These are phyloP conservation scores for Trichosurus vulpecula DNA, from an alignment of 2,797 vertebrate species.

Conservation along the genomic window DNA sequence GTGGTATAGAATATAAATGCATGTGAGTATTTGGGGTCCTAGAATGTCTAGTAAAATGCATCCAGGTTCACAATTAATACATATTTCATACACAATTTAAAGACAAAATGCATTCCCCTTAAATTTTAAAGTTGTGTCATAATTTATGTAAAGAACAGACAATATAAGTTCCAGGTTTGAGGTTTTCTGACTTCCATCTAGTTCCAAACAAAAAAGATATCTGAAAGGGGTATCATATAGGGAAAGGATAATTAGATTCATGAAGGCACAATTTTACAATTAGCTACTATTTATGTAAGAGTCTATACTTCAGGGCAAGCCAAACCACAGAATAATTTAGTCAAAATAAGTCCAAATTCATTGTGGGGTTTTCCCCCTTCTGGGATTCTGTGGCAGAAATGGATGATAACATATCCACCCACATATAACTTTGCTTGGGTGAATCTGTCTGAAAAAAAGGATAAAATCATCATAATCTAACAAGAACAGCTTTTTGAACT, in stretches of 20 bases:
- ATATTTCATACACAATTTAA: slow-evolving; percentile 2
- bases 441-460: slow-evolving; percentile 51
- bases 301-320: slow-evolving; percentile 27
- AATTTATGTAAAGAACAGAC: not conserved
- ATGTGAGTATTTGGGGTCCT: not conserved
- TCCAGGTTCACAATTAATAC: not conserved
- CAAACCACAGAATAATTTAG: slow-evolving; percentile 56
- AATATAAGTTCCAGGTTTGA: slow-evolving; percentile 7
- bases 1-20: not conserved
- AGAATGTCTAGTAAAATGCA: not conserved
- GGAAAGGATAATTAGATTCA: slow-evolving; percentile 51
- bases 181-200: slow-evolving; percentile 4
- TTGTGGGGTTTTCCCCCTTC: not conserved
- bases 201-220: slow-evolving; percentile 29
- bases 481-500: slow-evolving; percentile 29
- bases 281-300: slow-evolving; percentile 54
- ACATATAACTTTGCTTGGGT: slow-evolving; percentile 66
- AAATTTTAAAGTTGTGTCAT: slow-evolving; percentile 27
- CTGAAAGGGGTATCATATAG: slow-evolving; percentile 42
- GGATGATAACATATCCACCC: slow-evolving; percentile 26
- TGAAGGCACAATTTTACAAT: slow-evolving; percentile 24
- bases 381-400: slow-evolving; percentile 57
- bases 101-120: slow-evolving; percentile 3
- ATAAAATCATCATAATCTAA: slow-evolving; percentile 45
- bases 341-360: slow-evolving; percentile 57